Conservation (phyloP, 2,113 vertebrate genomes). For the Ageneiosus marmoratus region DNA sequence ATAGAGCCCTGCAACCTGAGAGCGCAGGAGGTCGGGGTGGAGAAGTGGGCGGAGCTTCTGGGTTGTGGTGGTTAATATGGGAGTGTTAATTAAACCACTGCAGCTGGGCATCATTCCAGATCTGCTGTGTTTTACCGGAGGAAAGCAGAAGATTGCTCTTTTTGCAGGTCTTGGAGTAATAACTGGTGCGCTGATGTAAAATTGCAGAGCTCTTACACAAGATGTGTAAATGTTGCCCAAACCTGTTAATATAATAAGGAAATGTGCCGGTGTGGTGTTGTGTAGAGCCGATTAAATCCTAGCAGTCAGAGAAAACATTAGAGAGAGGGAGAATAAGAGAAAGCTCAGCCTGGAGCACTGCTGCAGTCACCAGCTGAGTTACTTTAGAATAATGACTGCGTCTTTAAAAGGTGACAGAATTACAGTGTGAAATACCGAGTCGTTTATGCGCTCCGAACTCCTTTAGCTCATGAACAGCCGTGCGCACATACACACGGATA, state of each 20-base stretch:
- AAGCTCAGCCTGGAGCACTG: slow-evolving; percentile 10
- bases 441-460: slow-evolving; percentile 29
- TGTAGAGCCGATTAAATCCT: slow-evolving; percentile 1
- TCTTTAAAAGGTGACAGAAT: slow-evolving; percentile 46
- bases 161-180: background rate
- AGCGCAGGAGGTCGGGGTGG: background rate
- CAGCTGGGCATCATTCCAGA: background rate
- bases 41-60: background rate
- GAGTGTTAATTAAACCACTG: background rate
- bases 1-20: too few species aligned
- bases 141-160: background rate
- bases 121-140: background rate
- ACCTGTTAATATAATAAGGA: background rate
- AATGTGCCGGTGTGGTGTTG: background rate
- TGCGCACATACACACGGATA: background rate
- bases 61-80: background rate
- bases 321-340: slow-evolving; percentile 2
- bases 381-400: slow-evolving; percentile 48
- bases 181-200: background rate
- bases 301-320: background rate
- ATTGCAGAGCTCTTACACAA: background rate
- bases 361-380: slow-evolving; percentile 38
- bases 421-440: slow-evolving; percentile 36
- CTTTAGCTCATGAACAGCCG: slow-evolving; percentile 40
- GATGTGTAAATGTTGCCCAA: background rate